Evolutionary conservation across 2,888 invertebrate species (phyloP).

Genomic region (Andrena dorsata): DNA sequence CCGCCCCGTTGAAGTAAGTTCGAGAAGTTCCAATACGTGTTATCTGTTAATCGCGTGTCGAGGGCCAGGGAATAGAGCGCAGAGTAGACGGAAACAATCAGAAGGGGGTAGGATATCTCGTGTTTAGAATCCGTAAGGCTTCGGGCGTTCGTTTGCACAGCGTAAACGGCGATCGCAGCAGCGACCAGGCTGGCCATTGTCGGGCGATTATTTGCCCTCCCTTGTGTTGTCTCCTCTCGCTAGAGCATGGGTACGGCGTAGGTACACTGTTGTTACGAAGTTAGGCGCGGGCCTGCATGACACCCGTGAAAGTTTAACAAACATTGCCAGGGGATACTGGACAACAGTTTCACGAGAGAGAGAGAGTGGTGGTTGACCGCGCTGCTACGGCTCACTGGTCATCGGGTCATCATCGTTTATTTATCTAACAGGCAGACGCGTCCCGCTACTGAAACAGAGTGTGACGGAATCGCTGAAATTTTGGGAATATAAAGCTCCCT

Average conservation of each 20-base stretch:
- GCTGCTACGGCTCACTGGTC: slow-evolving; percentile 18
- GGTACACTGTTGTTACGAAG: slow-evolving; percentile 40
- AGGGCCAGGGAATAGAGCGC: slow-evolving; percentile 10
- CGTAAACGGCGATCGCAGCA: slow-evolving; percentile 62
- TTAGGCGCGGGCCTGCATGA: slow-evolving; percentile 26
- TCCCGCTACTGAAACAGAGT: not conserved
- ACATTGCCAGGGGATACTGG: slow-evolving; percentile 24
- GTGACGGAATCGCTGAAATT: slow-evolving; percentile 7
- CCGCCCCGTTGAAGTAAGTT: not conserved
- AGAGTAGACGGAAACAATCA: slow-evolving; percentile 25
- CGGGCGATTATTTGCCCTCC: slow-evolving; percentile 61
- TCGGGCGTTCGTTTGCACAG: slow-evolving; percentile 57
- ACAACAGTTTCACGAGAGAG: slow-evolving; percentile 43
- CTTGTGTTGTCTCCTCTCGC: slow-evolving; percentile 32
- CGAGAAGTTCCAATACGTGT: not conserved
- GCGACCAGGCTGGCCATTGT: slow-evolving; percentile 53
- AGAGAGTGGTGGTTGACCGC: not conserved
- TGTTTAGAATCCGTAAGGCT: slow-evolving; percentile 58
- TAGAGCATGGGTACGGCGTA: slow-evolving; percentile 9
- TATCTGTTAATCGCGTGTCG: slow-evolving; percentile 9
- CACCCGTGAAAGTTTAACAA: slow-evolving; percentile 61
- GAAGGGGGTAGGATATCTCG: slow-evolving; percentile 37
- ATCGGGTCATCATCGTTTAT: slow-evolving; percentile 29
- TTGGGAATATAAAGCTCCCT: not conserved
- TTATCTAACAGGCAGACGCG: not conserved